These are phyloP conservation scores for Scaptomyza reducta DNA, from an alignment of 2,888 invertebrate species.

Conservation along the genomic window DNA sequence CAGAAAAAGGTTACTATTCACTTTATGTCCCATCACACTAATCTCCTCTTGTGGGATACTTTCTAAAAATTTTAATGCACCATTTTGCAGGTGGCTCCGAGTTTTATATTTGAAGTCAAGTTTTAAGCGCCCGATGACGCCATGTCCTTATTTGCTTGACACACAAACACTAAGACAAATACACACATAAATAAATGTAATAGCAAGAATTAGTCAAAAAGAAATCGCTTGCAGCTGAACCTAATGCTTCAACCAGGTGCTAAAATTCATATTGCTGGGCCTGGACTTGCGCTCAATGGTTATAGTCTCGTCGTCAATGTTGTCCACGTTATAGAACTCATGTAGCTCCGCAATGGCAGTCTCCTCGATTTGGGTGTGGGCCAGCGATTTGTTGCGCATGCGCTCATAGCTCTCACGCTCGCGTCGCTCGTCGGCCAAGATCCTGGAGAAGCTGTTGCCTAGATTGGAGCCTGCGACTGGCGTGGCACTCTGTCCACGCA, in stretches of 20 bases:
- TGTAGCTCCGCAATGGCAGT: constrained; percentile 92
- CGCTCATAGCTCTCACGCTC: constrained; percentile 89
- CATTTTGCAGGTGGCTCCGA: constrained; percentile 71
- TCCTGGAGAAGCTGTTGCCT: constrained; percentile 85
- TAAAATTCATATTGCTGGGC: constrained; percentile 80
- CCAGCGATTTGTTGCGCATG: constrained; percentile 89
- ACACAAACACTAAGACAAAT: neutral
- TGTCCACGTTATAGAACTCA: constrained; percentile 89
- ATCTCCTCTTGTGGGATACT: neutral
- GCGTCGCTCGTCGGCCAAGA: constrained; percentile 90
- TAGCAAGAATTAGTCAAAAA: constrained; percentile 12
- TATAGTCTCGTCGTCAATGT: constrained; percentile 89
- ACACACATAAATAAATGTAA: constrained; percentile 28
- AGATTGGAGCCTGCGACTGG: constrained; percentile 32
- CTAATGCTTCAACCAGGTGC: constrained; percentile 78
- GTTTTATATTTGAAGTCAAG: constrained; percentile 67
- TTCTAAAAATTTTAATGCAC: constrained; percentile 25
- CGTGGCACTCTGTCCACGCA: constrained; percentile 52
- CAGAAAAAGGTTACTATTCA: constrained; percentile 1
- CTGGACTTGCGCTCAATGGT: constrained; percentile 85
- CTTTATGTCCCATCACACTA: constrained; percentile 46
- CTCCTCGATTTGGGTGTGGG: constrained; percentile 94
- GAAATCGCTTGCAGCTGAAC: neutral
- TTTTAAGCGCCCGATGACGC: constrained; percentile 8
- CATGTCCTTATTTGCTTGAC: constrained; percentile 16